These are phyloP conservation scores for Cryptoleucopteryx plumbea DNA, from an alignment of 2,113 vertebrate genomes.

Conservation along the genomic window DNA sequence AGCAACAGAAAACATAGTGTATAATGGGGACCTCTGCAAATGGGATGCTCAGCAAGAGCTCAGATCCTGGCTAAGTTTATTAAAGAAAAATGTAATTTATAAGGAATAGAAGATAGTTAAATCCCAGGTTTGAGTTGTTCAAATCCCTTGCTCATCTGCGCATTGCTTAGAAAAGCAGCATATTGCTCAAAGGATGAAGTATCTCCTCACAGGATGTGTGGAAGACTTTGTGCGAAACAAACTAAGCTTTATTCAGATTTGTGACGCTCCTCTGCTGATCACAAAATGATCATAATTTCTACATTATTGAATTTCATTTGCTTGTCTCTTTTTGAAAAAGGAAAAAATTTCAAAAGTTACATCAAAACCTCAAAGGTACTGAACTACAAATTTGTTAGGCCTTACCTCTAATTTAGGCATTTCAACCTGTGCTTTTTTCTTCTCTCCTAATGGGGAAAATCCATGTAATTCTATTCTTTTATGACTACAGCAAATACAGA, in stretches of 20 bases:
- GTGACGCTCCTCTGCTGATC: background rate
- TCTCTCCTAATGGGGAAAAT: background rate
- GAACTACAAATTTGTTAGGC: background rate
- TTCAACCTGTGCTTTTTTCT: background rate
- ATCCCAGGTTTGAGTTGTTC: background rate
- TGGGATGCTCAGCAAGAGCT: background rate
- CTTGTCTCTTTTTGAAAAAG: background rate
- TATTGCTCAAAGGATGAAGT: background rate
- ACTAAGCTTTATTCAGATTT: background rate
- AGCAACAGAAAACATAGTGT: background rate
- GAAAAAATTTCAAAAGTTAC: background rate
- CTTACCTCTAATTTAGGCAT: background rate
- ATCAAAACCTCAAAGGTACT: background rate
- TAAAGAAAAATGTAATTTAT: background rate
- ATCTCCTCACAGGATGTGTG: background rate
- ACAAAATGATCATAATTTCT: background rate
- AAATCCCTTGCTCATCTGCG: background rate
- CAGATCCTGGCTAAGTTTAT: background rate
- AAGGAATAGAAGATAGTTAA: background rate
- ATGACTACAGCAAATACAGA: background rate
- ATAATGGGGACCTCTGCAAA: background rate
- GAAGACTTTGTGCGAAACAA: background rate
- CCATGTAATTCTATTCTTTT: background rate
- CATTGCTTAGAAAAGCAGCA: background rate
- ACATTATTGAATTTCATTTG: background rate